phyloP scores from a whole-genome alignment of 2,113 vertebrate species.

The Hyperopisus bebe region DNA sequence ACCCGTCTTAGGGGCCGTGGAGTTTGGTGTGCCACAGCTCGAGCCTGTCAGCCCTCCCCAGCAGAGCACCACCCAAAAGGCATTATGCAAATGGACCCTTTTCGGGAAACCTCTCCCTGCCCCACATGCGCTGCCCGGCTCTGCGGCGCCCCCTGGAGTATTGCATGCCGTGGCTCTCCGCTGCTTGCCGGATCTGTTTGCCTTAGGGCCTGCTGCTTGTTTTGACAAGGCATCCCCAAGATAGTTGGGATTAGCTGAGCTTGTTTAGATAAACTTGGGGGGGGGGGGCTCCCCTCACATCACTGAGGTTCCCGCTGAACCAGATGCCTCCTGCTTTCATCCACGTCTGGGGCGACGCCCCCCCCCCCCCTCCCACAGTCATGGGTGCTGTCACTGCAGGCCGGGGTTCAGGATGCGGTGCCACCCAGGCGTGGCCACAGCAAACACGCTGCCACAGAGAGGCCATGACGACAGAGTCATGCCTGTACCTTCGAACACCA shows the following conservation, averaged over 20 bases:
- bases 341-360: slow-evolving; percentile 79
- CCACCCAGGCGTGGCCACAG: not conserved
- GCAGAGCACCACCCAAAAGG: slow-evolving; percentile 83
- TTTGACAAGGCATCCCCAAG: slow-evolving; percentile 99
- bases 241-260: slow-evolving; percentile 99
- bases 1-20: slow-evolving; percentile 48
- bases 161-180: slow-evolving; percentile 74
- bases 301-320: slow-evolving; percentile 84
- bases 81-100: slow-evolving; percentile 94
- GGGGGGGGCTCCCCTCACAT: slow-evolving; percentile 75
- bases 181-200: slow-evolving; percentile 89
- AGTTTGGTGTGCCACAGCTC: slow-evolving; percentile 50
- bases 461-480: not conserved
- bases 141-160: slow-evolving; percentile 69
- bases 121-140: slow-evolving; percentile 61
- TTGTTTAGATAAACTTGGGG: slow-evolving; percentile 98
- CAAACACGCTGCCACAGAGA: not conserved
- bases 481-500: not conserved
- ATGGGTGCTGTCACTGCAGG: slow-evolving; percentile 70
- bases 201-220: slow-evolving; percentile 98
- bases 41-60: slow-evolving; percentile 54
- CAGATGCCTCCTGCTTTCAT: slow-evolving; percentile 95
- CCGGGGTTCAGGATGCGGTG: not conserved
- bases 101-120: slow-evolving; percentile 60
- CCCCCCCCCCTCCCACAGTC: slow-evolving; percentile 75